Percentiles rank a stretch among this genome's conserved stretches.
Conservation (phyloP, 2,113 vertebrate species). For the Melanerpes formicivorus region DNA sequence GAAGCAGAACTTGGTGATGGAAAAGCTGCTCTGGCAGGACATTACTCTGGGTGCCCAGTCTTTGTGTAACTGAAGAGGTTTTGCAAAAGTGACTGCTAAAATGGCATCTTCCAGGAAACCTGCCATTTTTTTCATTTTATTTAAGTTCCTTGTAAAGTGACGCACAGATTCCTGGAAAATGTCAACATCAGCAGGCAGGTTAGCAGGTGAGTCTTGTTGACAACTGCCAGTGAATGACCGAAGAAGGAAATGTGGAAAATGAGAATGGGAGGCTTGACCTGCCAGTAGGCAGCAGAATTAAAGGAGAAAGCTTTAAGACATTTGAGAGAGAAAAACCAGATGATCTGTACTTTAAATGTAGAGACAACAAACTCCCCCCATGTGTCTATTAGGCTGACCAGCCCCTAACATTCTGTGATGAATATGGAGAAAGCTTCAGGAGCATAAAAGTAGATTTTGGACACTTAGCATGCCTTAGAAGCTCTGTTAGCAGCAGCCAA, state of each 20-base stretch:
- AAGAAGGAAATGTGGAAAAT: slow-evolving; percentile 16
- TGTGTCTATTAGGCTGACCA: not conserved
- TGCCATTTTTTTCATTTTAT: not conserved
- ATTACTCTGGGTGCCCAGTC: not conserved
- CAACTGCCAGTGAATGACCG: not conserved
- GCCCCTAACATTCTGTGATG: not conserved
- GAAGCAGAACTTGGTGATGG: not conserved
- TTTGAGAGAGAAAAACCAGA: not conserved
- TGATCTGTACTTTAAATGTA: not conserved
- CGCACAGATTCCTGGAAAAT: slow-evolving; percentile 48
- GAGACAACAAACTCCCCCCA: not conserved
- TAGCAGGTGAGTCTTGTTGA: slow-evolving; percentile 14
- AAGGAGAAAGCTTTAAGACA: not conserved
- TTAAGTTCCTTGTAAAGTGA: slow-evolving; percentile 31
- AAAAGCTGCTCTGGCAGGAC: not conserved
- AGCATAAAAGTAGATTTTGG: not conserved
- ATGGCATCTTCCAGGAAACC: slow-evolving; percentile 46
- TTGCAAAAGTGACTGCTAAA: slow-evolving; percentile 15
- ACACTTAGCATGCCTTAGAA: not conserved
- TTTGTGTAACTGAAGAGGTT: slow-evolving; percentile 6
- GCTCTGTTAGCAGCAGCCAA: not conserved
- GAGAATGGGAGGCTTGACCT: not conserved
- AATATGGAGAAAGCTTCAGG: not conserved
- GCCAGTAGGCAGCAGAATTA: not conserved
- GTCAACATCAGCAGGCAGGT: slow-evolving; percentile 13